Base-by-base conservation (phyloP, 2,888 invertebrate genomes). In the Miltochrista miniata region DNA sequence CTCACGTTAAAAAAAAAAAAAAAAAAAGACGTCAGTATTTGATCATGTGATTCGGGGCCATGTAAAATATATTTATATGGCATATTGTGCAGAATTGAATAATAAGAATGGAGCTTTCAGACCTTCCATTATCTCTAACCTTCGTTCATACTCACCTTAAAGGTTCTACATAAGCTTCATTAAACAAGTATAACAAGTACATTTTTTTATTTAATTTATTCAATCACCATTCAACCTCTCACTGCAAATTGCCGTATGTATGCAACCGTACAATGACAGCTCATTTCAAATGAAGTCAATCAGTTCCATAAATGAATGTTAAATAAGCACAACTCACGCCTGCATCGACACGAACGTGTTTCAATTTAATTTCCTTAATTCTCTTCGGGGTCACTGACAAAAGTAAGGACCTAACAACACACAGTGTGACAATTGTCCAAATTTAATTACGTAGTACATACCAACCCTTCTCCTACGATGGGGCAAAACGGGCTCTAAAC, bases 311-410 rank as follows among this genome's bases (percentile, higher is more conserved):
- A 35, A 45, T 47, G n/a, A n/a, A 15, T 42, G 48, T 30, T 45
- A 61, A 64, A 59, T 61, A 70, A 70, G 47, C 35, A 53, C 66
- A 64, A 62, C 60, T 68, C 72, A 68, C 64, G 76, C 77, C 84
- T 82, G 85, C 79, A 79, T 70, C 79, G 75, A 83, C 77, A 73
- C 71, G 56, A 71, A 65, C 89, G 88, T 90, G 89, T 84, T 85
- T 82, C 79, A 68, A 78, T 78, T 82, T 85, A 87, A 89, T 89
- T 87, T 76, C 84, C 76, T 85, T 74, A 90, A 89, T 88, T 80
- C 78, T 76, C 76, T 78, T 66, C 67, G 65, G 81, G 81, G 83
- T 83, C 84, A 85, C 81, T 84, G 85, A 85, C 78, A 79, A 74
- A n/a, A 76, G 67, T 82, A 82, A 80, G 80, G 71, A 82, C 78